phyloP scores from a whole-genome alignment of 2,113 vertebrate species.

The Phyllostomus hastatus region DNA sequence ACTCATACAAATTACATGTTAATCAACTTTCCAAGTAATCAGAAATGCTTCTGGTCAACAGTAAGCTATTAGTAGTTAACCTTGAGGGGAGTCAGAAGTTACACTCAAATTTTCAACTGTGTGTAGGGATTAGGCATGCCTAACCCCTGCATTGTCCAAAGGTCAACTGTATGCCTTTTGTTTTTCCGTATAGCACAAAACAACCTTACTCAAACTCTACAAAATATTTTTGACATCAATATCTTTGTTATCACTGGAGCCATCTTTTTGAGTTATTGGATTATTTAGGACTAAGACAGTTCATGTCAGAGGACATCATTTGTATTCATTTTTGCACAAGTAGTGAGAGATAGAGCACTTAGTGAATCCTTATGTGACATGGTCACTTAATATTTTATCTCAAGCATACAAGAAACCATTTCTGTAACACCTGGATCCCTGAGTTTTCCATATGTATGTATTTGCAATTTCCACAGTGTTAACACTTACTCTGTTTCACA shows the following conservation, averaged over 20 bases:
- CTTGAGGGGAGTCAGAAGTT: too few relatives aligned
- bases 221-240: background rate
- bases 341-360: background rate
- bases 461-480: background rate
- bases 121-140: too few relatives aligned
- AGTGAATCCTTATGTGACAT: background rate
- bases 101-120: too few relatives aligned
- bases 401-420: background rate
- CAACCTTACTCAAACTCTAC: background rate
- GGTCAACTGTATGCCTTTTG: too few relatives aligned
- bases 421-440: background rate
- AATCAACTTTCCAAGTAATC: too few relatives aligned
- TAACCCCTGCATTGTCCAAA: too few relatives aligned
- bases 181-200: background rate
- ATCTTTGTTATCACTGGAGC: background rate
- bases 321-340: background rate
- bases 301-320: background rate
- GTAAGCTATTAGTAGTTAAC: too few relatives aligned
- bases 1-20: too few relatives aligned
- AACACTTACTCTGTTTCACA: background rate
- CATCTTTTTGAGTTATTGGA: background rate
- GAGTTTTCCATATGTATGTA: background rate
- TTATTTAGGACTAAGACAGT: background rate
- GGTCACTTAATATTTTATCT: background rate
- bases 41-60: too few relatives aligned